phyloP scores from a whole-genome alignment of 2,113 vertebrate species.

The Pedionomus torquatus region DNA sequence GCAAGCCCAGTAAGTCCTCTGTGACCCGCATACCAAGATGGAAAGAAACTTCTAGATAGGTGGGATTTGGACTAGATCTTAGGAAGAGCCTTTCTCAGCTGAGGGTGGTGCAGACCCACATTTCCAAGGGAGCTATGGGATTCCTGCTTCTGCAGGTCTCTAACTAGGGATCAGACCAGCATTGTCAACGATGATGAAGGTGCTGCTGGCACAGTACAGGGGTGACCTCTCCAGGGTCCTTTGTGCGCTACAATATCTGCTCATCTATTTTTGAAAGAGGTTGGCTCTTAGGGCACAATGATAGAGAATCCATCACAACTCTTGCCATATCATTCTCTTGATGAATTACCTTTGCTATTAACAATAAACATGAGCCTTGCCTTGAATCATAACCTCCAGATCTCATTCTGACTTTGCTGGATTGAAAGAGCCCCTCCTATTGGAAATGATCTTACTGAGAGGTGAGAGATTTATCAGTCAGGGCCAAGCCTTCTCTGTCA shows the following conservation, averaged over 20 bases:
- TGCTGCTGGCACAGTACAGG: background rate
- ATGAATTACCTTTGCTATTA: slow-evolving; percentile 36
- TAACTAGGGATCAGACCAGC: background rate
- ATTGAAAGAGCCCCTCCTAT: background rate
- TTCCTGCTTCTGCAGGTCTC: background rate
- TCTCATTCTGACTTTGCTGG: slow-evolving; percentile 27
- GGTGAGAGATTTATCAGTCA: background rate
- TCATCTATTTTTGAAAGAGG: slow-evolving; percentile 44
- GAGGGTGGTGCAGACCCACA: background rate
- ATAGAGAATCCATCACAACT: slow-evolving; percentile 22
- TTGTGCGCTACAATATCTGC: background rate
- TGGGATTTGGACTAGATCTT: background rate
- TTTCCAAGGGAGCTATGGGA: background rate
- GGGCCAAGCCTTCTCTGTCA: background rate
- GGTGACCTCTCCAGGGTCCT: slow-evolving; percentile 3
- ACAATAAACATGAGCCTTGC: slow-evolving; percentile 17
- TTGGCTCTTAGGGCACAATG: background rate
- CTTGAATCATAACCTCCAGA: slow-evolving; percentile 1
- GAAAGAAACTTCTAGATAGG: background rate
- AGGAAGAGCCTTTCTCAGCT: background rate
- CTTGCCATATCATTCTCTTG: background rate
- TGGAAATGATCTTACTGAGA: background rate
- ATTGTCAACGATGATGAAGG: slow-evolving; percentile 9
- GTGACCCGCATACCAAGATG: background rate
- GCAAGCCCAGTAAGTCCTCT: background rate